These are phyloP conservation scores for Drosophila acutilabella DNA, from an alignment of 2,888 invertebrate species.

Conservation along the genomic window DNA sequence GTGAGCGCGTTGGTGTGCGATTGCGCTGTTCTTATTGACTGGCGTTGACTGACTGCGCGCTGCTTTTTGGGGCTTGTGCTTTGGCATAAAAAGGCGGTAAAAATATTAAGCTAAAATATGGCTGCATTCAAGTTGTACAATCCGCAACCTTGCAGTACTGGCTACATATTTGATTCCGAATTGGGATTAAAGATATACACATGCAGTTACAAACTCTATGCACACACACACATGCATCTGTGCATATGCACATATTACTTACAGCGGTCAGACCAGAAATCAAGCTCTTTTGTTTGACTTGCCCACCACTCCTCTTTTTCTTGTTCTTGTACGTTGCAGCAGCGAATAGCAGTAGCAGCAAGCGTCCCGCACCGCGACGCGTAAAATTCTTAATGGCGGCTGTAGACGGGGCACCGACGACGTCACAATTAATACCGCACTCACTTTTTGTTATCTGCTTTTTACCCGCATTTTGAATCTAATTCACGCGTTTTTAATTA, in stretches of 20 bases:
- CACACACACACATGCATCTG: not conserved
- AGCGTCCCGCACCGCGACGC: constrained; percentile 54
- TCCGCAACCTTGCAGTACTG: constrained; percentile 13
- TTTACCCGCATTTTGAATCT: constrained; percentile 28
- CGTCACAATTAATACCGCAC: constrained; percentile 41
- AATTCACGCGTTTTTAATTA: constrained; percentile 14
- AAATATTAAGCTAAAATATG: constrained; percentile 52
- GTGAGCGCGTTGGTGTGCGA: constrained; percentile 52
- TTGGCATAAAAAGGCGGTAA: constrained; percentile 75
- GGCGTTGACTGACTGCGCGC: constrained; percentile 43
- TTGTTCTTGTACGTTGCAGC: constrained; percentile 64
- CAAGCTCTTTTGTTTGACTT: constrained; percentile 56
- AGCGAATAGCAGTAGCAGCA: constrained; percentile 36
- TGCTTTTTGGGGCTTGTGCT: constrained; percentile 59
- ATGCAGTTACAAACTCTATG: not conserved
- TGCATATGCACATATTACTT: constrained; percentile 42
- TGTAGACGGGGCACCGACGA: constrained; percentile 19
- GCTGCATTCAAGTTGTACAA: constrained; percentile 27
- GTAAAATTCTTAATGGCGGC: constrained; percentile 51
- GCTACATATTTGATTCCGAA: constrained; percentile 12
- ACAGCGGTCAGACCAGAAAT: constrained; percentile 64
- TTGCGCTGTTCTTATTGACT: constrained; percentile 75
- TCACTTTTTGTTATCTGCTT: constrained; percentile 24
- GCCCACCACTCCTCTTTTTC: constrained; percentile 74
- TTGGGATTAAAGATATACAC: constrained; percentile 23